phyloP scores from a whole-genome alignment of 2,888 invertebrate species.

The Macrosiphum euphorbiae region DNA sequence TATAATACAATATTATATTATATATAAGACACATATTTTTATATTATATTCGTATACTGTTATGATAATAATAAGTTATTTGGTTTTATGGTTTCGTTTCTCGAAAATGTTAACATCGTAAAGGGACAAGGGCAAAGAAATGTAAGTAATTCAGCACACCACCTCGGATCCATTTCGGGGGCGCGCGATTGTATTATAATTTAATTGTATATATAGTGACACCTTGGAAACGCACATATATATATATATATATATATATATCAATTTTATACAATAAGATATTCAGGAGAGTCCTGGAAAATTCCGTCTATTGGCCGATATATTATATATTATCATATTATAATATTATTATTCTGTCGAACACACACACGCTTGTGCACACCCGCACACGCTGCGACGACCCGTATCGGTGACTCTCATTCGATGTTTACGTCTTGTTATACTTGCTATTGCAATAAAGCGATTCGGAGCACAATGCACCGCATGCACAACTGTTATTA shows the following conservation, averaged over 20 bases:
- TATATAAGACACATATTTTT: not conserved
- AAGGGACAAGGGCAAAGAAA: not conserved
- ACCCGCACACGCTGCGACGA: not conserved
- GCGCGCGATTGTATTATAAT: not conserved
- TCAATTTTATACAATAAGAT: not conserved
- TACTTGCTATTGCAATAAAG: not conserved
- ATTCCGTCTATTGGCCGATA: not conserved
- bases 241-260: not conserved
- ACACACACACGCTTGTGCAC: not conserved
- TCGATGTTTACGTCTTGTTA: constrained; percentile 63
- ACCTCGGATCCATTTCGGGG: not conserved
- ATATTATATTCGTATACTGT: not conserved
- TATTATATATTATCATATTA: constrained; percentile 21
- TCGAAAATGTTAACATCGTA: constrained; percentile 15
- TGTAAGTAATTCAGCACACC: not conserved
- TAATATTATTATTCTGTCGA: not conserved
- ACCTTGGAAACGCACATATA: not conserved
- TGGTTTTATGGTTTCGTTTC: constrained; percentile 5
- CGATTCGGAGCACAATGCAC: constrained; percentile 11
- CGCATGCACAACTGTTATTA: constrained; percentile 2
- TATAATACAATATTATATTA: not conserved
- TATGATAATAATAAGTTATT: not conserved
- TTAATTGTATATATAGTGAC: not conserved
- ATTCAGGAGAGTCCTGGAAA: not conserved
- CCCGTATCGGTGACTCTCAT: not conserved